These are phyloP conservation scores for Lepilemur ruficaudatus DNA, from an alignment of 2,797 vertebrate species.

Conservation along the genomic window DNA sequence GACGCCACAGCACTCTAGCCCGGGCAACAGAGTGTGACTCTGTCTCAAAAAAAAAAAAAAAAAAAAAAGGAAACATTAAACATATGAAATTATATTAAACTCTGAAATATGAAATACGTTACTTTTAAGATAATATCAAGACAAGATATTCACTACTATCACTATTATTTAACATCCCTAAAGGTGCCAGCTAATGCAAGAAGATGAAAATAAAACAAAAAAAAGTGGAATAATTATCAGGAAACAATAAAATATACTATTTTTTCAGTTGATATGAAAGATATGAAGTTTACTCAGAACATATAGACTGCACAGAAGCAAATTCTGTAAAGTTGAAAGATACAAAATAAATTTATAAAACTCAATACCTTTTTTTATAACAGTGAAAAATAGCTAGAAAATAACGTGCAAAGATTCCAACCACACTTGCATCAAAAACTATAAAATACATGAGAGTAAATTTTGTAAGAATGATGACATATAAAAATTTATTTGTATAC, in stretches of 20 bases:
- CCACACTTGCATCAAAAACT: neutral
- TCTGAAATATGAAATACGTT: neutral
- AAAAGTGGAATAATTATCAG: neutral
- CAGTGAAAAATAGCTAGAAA: neutral
- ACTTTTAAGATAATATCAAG: neutral
- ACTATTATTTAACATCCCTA: neutral
- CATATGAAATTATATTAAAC: neutral
- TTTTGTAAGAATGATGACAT: neutral
- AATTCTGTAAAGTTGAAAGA: neutral
- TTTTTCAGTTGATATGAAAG: slow-evolving; percentile 11
- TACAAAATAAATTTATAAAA: neutral
- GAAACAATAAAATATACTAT: neutral
- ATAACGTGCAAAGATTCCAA: neutral
- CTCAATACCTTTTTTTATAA: neutral
- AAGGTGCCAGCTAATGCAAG: neutral
- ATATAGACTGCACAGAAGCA: neutral
- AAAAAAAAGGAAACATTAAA: neutral
- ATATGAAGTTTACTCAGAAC: neutral
- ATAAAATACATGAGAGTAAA: neutral
- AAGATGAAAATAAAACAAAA: neutral
- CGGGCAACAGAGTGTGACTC: no score
- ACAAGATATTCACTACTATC: neutral
- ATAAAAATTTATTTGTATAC: neutral
- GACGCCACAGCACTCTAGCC: no score
- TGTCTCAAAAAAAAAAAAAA: no score